A percentile compares a stretch with the other conserved stretches of the same genome.
Conservation (phyloP, 2,888 invertebrate genomes). For the Euclidia mi region DNA sequence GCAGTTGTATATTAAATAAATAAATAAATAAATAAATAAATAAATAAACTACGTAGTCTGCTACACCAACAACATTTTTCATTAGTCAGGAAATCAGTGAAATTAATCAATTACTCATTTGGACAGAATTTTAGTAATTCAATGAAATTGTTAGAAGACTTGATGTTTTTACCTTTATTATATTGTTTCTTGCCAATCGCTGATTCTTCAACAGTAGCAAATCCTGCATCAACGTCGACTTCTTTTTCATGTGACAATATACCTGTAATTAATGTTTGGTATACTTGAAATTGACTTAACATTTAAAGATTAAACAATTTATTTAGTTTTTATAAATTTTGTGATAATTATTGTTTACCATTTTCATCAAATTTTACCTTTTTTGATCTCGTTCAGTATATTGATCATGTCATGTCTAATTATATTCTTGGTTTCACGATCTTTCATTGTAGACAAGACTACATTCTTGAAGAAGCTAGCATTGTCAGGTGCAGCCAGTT, state of each 20-base stretch:
- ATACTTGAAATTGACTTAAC: neutral
- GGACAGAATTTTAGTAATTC: too few relatives aligned
- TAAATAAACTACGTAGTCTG: too few relatives aligned
- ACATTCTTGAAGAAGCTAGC: slow-evolving; percentile 70
- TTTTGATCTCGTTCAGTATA: slow-evolving; percentile 87
- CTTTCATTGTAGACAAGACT: slow-evolving; percentile 75
- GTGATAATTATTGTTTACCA: too few relatives aligned
- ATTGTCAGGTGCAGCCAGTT: slow-evolving; percentile 48
- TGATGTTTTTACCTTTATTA: slow-evolving; percentile 70
- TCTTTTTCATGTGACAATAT: slow-evolving; percentile 65
- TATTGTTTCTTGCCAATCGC: slow-evolving; percentile 65
- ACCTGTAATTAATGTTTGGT: slow-evolving; percentile 22
- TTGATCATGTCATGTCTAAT: slow-evolving; percentile 89
- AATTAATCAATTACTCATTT: too few relatives aligned
- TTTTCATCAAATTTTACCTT: too few relatives aligned
- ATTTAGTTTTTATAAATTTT: neutral
- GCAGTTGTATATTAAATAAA: too few relatives aligned
- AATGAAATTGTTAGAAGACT: too few relatives aligned
- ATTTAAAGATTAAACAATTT: too few relatives aligned
- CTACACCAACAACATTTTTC: too few relatives aligned
- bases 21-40: too few relatives aligned
- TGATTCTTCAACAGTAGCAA: slow-evolving; percentile 82
- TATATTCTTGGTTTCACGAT: slow-evolving; percentile 73
- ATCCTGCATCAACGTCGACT: slow-evolving; percentile 68
- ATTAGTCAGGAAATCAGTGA: too few relatives aligned